Evolutionary conservation across 1,140 invertebrate species (phyloP).

Genomic region (Caligus rogercresseyi): DNA sequence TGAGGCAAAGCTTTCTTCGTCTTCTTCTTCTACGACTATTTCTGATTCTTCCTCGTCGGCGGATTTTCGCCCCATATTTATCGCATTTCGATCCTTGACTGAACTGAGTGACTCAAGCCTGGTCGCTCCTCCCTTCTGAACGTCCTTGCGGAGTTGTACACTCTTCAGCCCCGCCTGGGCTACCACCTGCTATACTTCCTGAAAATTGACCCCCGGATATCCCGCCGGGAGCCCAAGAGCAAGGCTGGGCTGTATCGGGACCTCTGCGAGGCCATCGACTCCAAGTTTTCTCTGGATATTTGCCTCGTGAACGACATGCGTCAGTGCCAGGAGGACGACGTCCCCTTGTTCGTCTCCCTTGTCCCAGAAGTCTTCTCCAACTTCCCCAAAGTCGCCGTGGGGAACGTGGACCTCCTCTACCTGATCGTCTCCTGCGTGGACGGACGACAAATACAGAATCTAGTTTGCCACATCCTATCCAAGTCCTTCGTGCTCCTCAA

Average conservation of each 20-base stretch:
- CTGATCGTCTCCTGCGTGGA: conserved; percentile 34
- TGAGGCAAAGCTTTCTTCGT: conserved; percentile 35
- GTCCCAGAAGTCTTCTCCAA: conserved; percentile 34
- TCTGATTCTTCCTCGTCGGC: conserved; percentile 46
- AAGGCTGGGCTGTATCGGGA: conserved; percentile 17
- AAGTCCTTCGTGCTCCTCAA: conserved; percentile 34
- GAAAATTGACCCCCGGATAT: conserved; percentile 44
- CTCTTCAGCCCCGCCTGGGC: conserved; percentile 48
- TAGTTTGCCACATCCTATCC: conserved; percentile 34
- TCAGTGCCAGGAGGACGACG: conserved; percentile 30
- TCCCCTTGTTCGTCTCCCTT: conserved; percentile 32
- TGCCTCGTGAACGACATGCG: conserved; percentile 20
- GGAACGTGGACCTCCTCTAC: conserved; percentile 31
- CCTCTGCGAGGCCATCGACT: conserved; percentile 17
- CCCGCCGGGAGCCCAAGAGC: background rate
- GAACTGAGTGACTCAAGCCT: background rate
- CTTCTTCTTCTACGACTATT: conserved; percentile 27
- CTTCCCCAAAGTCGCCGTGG: conserved; percentile 30
- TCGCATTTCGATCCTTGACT: conserved; percentile 44
- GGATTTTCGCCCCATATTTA: conserved; percentile 58
- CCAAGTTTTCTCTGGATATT: conserved; percentile 17
- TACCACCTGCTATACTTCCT: conserved; percentile 71
- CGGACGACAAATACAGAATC: conserved; percentile 31
- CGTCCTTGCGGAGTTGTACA: conserved; percentile 18
- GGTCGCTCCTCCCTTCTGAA: conserved; percentile 10